Conservation (phyloP, 23 tunicate species). For the Diplosoma virens region DNA sequence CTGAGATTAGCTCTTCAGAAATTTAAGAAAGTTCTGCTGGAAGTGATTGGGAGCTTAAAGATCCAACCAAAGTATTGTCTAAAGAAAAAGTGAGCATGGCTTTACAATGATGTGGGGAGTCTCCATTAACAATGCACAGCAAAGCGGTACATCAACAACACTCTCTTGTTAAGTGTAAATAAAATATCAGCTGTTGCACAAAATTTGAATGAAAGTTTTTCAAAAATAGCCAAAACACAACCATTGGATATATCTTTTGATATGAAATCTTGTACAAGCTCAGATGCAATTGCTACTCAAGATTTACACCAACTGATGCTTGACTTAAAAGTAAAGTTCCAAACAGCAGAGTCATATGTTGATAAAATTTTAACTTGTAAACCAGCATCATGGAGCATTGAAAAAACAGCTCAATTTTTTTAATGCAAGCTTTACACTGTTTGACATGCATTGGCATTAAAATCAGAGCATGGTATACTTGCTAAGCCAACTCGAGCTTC, state of each 20-base stretch:
- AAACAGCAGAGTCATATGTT: neutral
- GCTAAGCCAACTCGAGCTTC: constrained; percentile 20
- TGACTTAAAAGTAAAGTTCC: constrained; percentile 4
- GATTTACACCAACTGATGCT: constrained; percentile 18
- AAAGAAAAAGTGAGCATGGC: constrained; percentile 12
- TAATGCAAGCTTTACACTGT: constrained; percentile 13
- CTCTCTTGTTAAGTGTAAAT: neutral
- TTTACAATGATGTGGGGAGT: neutral
- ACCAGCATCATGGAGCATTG: constrained; percentile 13
- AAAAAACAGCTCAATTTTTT: constrained; percentile 19
- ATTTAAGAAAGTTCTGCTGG: neutral
- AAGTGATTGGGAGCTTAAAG: constrained; percentile 10
- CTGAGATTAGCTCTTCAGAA: neutral
- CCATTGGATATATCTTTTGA: constrained; percentile 14
- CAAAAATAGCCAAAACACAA: constrained; percentile 30
- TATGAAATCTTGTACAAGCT: constrained; percentile 5
- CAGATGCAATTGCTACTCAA: constrained; percentile 16
- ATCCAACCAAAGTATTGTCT: neutral
- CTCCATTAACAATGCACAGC: constrained; percentile 11
- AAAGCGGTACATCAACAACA: constrained; percentile 3
- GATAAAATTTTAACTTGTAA: constrained; percentile 23
- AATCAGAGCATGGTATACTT: constrained; percentile 19
- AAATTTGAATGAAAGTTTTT: constrained; percentile 24
- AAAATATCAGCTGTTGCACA: neutral
- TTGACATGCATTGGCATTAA: constrained; percentile 4